Evolutionary conservation across 1,140 invertebrate genomes (phyloP), one percentile per base, ranked within the genome.

Genomic region (Notospermus geniculatus): DNA sequence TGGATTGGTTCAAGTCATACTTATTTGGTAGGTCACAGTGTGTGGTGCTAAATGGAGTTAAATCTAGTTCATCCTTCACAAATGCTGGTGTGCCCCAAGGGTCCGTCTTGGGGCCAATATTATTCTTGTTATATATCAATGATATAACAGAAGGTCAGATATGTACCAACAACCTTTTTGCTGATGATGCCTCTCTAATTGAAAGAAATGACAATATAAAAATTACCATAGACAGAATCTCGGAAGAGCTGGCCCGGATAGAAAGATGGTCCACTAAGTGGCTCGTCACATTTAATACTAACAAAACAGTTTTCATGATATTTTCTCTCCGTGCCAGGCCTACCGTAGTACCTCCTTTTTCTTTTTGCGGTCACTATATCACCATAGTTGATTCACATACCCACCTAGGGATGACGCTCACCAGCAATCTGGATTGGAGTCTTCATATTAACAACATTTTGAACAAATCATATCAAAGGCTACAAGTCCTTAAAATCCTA

Each of bases 91-190:
- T 66, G 1, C 64, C 59, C 1, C 60, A 62, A 45, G 60, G 64
- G 2, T 66, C 64, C 9, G 53, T 59, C 7, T 28, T 62, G 2
- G 64, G 57, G 13, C 59, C 30, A 1, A 25, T 54, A n/a, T 30
- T 66, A 1, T 62, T 66, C 39, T 32, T 66, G 13, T 54, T 62
- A 55, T 66, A 54, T 30, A 55, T 66, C n/a, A 66, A 66, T 58
- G 64, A 59, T 52, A 45, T 62, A n/a, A 55, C 62, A 13, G 54
- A 54, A 54, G 23, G 30, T 30, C 22, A 59, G 19, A 43, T 59
- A 2, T 53, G 46, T 17, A 43, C n/a, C 13, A 58, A 57, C 11
- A 25, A 39, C 13, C 53, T 64, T 15, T 64, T 64, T 55, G 58
- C 63, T 41, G 63, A 64, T 57, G 58, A 64, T 39, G 57, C 63